Evolutionary conservation across 2,113 vertebrate genomes (phyloP), one percentile per base, ranked within the genome.

Genomic region (Pyxicephalus adspersus): DNA sequence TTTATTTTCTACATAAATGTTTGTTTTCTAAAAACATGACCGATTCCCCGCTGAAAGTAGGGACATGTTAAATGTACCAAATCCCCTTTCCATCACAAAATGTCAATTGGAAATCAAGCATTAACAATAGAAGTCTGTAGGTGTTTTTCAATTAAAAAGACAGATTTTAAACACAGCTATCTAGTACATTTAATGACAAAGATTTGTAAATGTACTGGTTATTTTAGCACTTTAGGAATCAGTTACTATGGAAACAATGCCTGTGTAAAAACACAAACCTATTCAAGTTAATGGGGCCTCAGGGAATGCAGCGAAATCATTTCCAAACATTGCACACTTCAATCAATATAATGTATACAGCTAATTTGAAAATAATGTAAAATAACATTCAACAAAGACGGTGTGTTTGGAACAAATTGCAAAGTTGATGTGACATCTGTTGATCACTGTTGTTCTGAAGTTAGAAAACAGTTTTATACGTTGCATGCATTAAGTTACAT

Each of bases 181-280:
- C 28, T 71, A 70, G 18, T 19, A 28, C 23, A 51, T 51, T 58
- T 45, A 80, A 70, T 80, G 20, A 22, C 17, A 38, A 78, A 19
- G 17, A 61, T 71, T 45, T 68, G 55, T 67, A 70, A 80, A 60
- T 70, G 31, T n/a, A 71, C 23, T 19, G 61, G 51, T 78, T 78
- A 66, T 55, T 57, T 57, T 67, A 57, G 54, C 28, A 76, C n/a
- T 70, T 70, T 61, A 61, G 54, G 50, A 70, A 70, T 79, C 20
- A 61, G 77, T 80, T 80, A 51, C 77, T 38, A 80, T 80, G 77
- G 77, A 80, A 71, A 80, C 66, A 31, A 61, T 61, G 54, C 26
- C 52, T 22, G 34, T 67, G n/a, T 25, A 28, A 71, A 79, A 58
- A 79, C 64, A 64, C 29, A 7, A 45, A 29, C 29, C 64, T 57